Conservation (phyloP, 2,888 invertebrate genomes). For the Diaphora mendica region DNA sequence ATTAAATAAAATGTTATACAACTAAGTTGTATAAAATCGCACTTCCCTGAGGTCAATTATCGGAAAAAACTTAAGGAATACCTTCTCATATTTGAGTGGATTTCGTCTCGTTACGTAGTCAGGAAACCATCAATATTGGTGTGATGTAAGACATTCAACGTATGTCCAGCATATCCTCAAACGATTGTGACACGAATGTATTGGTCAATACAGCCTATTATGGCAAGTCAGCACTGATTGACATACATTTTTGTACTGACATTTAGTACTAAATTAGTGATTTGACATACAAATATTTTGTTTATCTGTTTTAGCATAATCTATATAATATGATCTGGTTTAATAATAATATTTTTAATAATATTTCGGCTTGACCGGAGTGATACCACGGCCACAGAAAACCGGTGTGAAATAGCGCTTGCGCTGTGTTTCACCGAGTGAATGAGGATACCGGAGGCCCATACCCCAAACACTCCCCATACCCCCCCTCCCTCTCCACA, state of each 20-base stretch:
- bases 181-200: conserved; percentile 24
- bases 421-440: too few species aligned
- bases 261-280: neutral
- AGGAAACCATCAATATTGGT: conserved; percentile 31
- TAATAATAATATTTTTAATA: too few species aligned
- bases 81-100: conserved; percentile 26
- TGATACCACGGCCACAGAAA: too few species aligned
- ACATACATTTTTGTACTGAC: conserved; percentile 28
- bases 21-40: neutral
- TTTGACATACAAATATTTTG: neutral
- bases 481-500: too few species aligned
- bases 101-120: conserved; percentile 30
- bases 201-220: conserved; percentile 7
- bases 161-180: conserved; percentile 9
- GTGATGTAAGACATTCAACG: conserved; percentile 30
- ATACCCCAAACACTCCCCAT: too few species aligned
- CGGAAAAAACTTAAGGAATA: conserved; percentile 16
- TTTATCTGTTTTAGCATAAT: neutral
- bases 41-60: conserved; percentile 14
- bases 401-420: too few species aligned
- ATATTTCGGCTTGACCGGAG: too few species aligned
- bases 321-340: neutral
- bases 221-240: conserved; percentile 5
- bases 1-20: conserved; percentile 11
- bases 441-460: too few species aligned